Base-by-base conservation (phyloP, 2,888 invertebrate species). In the Idaea dimidiata region DNA sequence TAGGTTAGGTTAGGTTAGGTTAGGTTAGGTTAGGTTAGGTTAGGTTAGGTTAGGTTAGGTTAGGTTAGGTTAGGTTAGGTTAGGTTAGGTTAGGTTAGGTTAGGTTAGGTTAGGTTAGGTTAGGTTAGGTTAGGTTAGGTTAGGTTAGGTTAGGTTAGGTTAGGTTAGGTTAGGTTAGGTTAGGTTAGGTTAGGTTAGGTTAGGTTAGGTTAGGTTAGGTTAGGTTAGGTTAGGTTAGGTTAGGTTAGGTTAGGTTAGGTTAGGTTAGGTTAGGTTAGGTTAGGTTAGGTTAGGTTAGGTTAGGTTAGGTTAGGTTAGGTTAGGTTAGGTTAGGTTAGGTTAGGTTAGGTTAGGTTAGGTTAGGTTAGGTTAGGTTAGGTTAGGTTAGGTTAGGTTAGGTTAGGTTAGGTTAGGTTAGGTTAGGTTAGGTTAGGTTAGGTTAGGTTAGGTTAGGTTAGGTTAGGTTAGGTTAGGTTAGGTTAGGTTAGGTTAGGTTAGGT, bases 161-260 rank as follows among this genome's bases (percentile, higher is more conserved):
- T 60, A 65, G 64, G 62, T 63, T 63, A 65, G 65, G 60, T 61
- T 57, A 61, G 57, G 57, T 57, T 63, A 64, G 64, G 66, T 64
- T 66, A 64, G 66, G 62, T 63, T 64, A 64, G 64, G 64, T 64
- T 64, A 64, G 64, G 64, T 64, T 64, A 66, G 64, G 64, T 64
- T 64, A 59, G 57, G 57, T 63, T 56, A 61, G 61, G 59, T 58
- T 16, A 58, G 32, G 17, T 17, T 58, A 32, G 58, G 58, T 32
- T 33, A 32, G 32, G n/a, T 31, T 58, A 33, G 58, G 32, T 24
- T 32, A 58, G 33, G 32, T 58, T 16, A 17, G 32, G 16, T n/a
- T 32, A 58, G 33, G 24, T 54, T 54, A 54, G 54, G 54, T 58
- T n/a, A 32, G 33, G n/a, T n/a, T 31, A 58, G 33, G 33, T 32